Evolutionary conservation across 2,888 invertebrate genomes (phyloP), one percentile per base, ranked within the genome.

Genomic region (Rhabditophanes sp.): DNA sequence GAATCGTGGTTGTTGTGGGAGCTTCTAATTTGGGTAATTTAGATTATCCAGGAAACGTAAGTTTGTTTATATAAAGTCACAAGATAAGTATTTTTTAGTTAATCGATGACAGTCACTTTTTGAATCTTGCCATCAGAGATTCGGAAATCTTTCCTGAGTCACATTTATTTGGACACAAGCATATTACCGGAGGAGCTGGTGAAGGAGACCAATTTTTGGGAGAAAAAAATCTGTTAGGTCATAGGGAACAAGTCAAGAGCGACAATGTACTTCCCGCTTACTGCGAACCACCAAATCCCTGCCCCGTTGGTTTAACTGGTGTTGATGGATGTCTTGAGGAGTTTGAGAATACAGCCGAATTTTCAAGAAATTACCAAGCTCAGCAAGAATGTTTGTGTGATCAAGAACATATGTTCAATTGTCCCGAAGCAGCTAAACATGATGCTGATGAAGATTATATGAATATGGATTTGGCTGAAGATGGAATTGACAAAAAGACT

Each of bases 241-340:
- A 54, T 34, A 36, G 59, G 12, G 48, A 58, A 28, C 46, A 81
- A 67, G 77, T 84, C 30, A 90, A 90, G 69, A 77, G 80, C 3
- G 88, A 93, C 64, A 80, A 81, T 7, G 78, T 80, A 9, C 72
- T 96, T 38, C 93, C 93, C 0, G 88, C 93, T 14, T 96, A 96
- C 69, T 96, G 96, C 68, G 88, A 90, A 67, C 96, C 96, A 1
- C 93, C 93, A 2, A 96, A 96, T 68, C 96, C 96, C 0, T 96
- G 96, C 64, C 96, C 93, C 2, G 76, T 82, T 39, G 93, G 88
- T 47, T 88, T 82, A 64, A 76, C 77, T 42, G 78, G 82, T 80
- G 42, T 18, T 11, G 80, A 85, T 68, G 82, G 83, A 46, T 93
- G 93, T 66, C 75, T 85, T 57, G 78, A 76, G 46, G 76, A 80